Conservation (phyloP, 2,113 vertebrate species). For the Ascaphus truei region DNA sequence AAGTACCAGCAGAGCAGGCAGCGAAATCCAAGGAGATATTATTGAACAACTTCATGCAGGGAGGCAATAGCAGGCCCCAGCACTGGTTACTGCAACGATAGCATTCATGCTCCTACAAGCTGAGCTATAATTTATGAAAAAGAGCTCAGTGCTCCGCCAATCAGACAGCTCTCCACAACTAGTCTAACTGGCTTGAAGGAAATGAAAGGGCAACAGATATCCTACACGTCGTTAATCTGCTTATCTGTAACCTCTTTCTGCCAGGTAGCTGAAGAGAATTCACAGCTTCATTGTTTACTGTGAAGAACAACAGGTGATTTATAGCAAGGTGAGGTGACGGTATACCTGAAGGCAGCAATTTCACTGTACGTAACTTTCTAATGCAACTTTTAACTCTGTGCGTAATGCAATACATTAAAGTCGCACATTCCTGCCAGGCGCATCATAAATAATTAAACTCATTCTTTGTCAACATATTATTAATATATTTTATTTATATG, state of each 20-base stretch:
- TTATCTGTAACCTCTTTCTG: constrained; percentile 56
- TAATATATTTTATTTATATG: too few relatives aligned
- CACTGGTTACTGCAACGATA: constrained; percentile 49
- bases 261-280: constrained; percentile 28
- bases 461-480: too few relatives aligned
- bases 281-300: constrained; percentile 24
- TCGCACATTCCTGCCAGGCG: too few relatives aligned
- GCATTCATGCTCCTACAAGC: constrained; percentile 55
- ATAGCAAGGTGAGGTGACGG: background rate
- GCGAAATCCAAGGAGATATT: constrained; percentile 61
- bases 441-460: too few relatives aligned
- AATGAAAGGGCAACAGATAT: constrained; percentile 59
- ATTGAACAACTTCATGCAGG: constrained; percentile 48
- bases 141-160: constrained; percentile 59
- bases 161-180: constrained; percentile 61
- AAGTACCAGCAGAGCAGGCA: constrained; percentile 58
- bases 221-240: constrained; percentile 52
- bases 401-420: too few relatives aligned
- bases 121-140: constrained; percentile 63
- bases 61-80: constrained; percentile 65
- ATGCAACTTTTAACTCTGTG: too few relatives aligned
- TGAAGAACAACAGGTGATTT: constrained; percentile 39
- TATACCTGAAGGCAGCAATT: constrained; percentile 15
- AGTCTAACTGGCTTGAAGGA: constrained; percentile 67
- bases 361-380: too few relatives aligned